These are phyloP conservation scores for Phyllotreta striolata DNA, from an alignment of 2,888 invertebrate species.

Conservation along the genomic window DNA sequence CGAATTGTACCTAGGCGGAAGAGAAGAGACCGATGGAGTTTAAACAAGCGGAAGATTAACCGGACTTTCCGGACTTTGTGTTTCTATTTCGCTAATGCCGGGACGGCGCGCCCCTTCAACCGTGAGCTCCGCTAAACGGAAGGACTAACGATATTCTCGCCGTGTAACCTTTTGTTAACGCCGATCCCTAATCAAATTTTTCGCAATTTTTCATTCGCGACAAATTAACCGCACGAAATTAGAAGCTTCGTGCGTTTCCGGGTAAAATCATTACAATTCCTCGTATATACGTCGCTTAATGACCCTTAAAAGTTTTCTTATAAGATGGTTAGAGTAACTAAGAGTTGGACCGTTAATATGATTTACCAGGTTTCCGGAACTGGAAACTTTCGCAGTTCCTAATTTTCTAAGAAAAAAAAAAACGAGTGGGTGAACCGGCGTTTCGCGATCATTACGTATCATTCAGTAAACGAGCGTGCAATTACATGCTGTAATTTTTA, in stretches of 20 bases:
- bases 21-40: slow-evolving; percentile 39
- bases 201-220: slow-evolving; percentile 20
- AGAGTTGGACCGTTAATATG: slow-evolving; percentile 37
- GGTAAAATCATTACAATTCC: slow-evolving; percentile 30
- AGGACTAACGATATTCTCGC: slow-evolving; percentile 40
- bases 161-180: slow-evolving; percentile 40
- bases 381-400: slow-evolving; percentile 34
- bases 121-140: slow-evolving; percentile 36
- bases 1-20: slow-evolving; percentile 34
- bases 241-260: not conserved
- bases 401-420: slow-evolving; percentile 27
- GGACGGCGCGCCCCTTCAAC: slow-evolving; percentile 26
- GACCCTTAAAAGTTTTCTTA: slow-evolving; percentile 35
- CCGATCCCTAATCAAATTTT: slow-evolving; percentile 17
- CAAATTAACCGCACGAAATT: slow-evolving; percentile 6
- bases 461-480: too few species aligned
- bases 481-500: not conserved
- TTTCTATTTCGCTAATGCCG: slow-evolving; percentile 39
- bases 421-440: slow-evolving; percentile 20
- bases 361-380: slow-evolving; percentile 34
- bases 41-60: slow-evolving; percentile 48
- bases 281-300: slow-evolving; percentile 32
- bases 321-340: slow-evolving; percentile 30
- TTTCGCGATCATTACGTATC: slow-evolving; percentile 23
- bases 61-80: slow-evolving; percentile 45